Evolutionary conservation across 1,140 invertebrate genomes (phyloP).

Genomic region (Aphis gossypii): DNA sequence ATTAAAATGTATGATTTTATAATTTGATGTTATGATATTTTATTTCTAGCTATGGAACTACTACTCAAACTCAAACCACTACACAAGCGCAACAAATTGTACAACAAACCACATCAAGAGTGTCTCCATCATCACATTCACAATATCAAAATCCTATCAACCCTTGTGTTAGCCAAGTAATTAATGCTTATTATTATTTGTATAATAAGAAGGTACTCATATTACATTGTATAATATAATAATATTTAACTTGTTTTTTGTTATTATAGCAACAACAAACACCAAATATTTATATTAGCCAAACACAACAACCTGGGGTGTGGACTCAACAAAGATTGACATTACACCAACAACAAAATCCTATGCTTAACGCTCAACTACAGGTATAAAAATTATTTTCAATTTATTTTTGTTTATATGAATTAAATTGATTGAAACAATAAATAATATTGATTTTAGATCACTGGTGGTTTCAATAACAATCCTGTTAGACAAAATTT

Average conservation of each 20-base stretch:
- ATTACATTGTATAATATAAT: not conserved
- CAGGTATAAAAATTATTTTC: slow-evolving; percentile 66
- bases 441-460: slow-evolving; percentile 64
- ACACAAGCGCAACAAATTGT: slow-evolving; percentile 24
- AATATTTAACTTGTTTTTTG: not conserved
- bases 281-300: slow-evolving; percentile 38
- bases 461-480: slow-evolving; percentile 70
- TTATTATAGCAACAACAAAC: slow-evolving; percentile 60
- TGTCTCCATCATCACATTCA: slow-evolving; percentile 21
- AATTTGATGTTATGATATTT: not conserved
- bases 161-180: slow-evolving; percentile 45
- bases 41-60: slow-evolving; percentile 38
- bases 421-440: not conserved
- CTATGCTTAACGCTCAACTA: slow-evolving; percentile 81
- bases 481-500: slow-evolving; percentile 71
- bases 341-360: slow-evolving; percentile 75
- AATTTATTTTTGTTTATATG: not conserved
- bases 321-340: slow-evolving; percentile 62
- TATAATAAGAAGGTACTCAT: not conserved
- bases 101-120: not conserved
- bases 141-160: slow-evolving; percentile 38
- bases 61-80: slow-evolving; percentile 27
- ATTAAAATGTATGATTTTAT: too few species aligned
- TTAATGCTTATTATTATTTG: not conserved
- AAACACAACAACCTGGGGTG: not conserved